These are phyloP conservation scores for Labrus mixtus DNA, from an alignment of 2,113 vertebrate species.

Conservation along the genomic window DNA sequence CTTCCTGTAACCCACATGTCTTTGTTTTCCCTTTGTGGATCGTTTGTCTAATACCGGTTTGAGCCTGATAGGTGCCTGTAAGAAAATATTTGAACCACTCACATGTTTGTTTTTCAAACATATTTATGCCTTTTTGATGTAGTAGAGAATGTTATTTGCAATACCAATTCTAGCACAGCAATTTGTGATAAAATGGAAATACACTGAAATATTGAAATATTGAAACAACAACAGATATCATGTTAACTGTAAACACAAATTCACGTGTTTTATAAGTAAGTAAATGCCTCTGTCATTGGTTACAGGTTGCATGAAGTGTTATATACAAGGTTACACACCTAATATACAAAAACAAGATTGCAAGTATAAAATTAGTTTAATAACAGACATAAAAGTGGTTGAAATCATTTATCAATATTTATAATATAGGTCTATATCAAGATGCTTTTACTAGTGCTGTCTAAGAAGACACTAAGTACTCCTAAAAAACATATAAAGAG, in stretches of 20 bases:
- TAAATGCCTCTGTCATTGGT: too few relatives aligned
- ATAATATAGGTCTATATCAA: not conserved
- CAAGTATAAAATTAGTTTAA: slow-evolving; percentile 4
- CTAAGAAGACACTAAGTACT: not conserved
- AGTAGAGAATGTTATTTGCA: too few relatives aligned
- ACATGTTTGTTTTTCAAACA: too few relatives aligned
- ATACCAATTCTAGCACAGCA: not conserved
- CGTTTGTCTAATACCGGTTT: not conserved
- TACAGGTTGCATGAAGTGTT: not conserved
- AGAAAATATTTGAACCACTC: not conserved
- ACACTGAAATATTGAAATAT: not conserved
- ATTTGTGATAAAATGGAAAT: too few relatives aligned
- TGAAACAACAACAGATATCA: not conserved
- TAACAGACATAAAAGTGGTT: not conserved
- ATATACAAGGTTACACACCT: not conserved
- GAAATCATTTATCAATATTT: not conserved
- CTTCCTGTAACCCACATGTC: not conserved
- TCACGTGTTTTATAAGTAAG: not conserved
- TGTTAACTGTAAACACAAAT: slow-evolving; percentile 6
- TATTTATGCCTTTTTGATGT: too few relatives aligned
- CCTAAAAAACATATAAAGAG: not conserved
- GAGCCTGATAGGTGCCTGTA: not conserved
- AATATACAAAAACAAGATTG: slow-evolving; percentile 8
- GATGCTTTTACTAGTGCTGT: not conserved
- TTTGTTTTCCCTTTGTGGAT: not conserved